A percentile compares a stretch with the other conserved stretches of the same genome.
Conservation (phyloP, 2,797 vertebrate genomes). For the Enteromius mattozi region DNA sequence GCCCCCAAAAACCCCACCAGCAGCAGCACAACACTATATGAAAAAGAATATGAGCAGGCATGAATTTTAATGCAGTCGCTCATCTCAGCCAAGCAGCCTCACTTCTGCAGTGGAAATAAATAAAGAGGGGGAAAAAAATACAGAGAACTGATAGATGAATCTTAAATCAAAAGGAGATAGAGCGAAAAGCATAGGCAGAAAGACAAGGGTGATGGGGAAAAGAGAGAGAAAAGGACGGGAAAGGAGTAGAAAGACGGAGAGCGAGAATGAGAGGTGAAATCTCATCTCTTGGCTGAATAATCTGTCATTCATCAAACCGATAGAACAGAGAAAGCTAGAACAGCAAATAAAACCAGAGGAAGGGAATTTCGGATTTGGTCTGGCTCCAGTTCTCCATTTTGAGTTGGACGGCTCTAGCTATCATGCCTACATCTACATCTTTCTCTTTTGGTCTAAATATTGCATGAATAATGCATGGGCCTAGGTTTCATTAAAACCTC, state of each 20-base stretch:
- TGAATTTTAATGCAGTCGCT: conserved; percentile 77
- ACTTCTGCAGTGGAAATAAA: conserved; percentile 67
- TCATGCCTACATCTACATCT: conserved; percentile 71
- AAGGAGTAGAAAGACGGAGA: conserved; percentile 24
- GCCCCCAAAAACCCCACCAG: conserved; percentile 45
- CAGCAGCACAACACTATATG: conserved; percentile 51
- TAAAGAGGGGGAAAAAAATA: conserved; percentile 53
- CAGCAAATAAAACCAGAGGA: conserved; percentile 53
- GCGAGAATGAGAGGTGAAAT: conserved; percentile 67
- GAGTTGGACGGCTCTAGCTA: conserved; percentile 43
- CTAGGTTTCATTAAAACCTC: conserved; percentile 74
- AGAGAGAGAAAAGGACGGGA: conserved; percentile 60
- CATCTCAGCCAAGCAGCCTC: conserved; percentile 69
- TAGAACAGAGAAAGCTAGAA: conserved; percentile 66
- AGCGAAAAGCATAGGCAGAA: conserved; percentile 41
- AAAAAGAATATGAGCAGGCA: conserved; percentile 69
- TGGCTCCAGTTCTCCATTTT: conserved; percentile 48
- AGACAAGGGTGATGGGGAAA: conserved; percentile 57
- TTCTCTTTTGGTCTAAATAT: conserved; percentile 68
- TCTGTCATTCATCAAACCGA: conserved; percentile 79
- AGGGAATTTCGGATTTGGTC: conserved; percentile 55
- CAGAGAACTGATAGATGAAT: conserved; percentile 63
- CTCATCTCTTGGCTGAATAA: conserved; percentile 77
- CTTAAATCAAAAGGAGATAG: conserved; percentile 61
- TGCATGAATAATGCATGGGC: conserved; percentile 82